A percentile compares a stretch with the other conserved stretches of the same genome.
Evolutionary conservation across 2,797 vertebrate genomes (phyloP).

Genomic region (Paguma larvata): DNA sequence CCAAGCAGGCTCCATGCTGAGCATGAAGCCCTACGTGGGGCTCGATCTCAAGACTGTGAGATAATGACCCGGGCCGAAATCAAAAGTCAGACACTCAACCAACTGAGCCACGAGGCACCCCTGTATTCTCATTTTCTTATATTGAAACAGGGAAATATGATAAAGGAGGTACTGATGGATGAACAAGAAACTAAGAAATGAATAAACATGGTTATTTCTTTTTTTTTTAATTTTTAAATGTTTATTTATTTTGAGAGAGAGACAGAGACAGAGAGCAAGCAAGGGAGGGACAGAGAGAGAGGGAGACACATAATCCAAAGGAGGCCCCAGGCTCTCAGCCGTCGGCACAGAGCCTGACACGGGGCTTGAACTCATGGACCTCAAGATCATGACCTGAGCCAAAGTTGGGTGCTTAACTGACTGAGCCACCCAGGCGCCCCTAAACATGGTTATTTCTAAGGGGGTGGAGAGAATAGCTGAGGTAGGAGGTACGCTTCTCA

Average conservation of each 20-base stretch:
- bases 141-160: background rate
- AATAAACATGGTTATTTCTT: background rate
- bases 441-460: background rate
- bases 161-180: background rate
- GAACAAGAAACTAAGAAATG: background rate
- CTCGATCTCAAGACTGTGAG: too few species aligned
- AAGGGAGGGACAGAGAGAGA: background rate
- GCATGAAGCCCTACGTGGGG: too few species aligned
- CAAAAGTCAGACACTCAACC: too few species aligned
- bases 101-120: too few species aligned
- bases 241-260: too few species aligned
- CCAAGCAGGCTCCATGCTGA: too few species aligned
- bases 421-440: background rate
- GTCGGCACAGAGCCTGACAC: background rate
- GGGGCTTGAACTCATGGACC: background rate
- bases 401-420: rapidly evolving
- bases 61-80: too few species aligned
- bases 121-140: background rate
- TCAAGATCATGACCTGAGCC: background rate
- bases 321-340: background rate
- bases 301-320: background rate
- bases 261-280: background rate
- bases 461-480: background rate
- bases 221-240: too few species aligned
- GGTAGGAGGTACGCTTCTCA: background rate